Evolutionary conservation across 2,797 vertebrate species (phyloP).

Genomic region (Gymnocypris eckloni): DNA sequence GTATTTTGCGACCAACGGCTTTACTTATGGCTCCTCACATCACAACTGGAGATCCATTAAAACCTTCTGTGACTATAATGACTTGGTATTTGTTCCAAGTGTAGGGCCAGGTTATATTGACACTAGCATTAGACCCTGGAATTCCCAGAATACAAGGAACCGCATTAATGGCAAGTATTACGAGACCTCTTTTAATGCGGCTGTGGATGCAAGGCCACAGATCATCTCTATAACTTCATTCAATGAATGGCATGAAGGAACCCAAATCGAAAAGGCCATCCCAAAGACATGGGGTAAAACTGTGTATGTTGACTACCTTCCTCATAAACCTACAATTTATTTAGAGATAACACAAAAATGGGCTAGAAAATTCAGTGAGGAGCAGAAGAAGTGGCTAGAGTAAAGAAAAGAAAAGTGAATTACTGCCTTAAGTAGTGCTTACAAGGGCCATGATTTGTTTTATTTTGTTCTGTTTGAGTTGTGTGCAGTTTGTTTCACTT

Average conservation of each 20-base stretch:
- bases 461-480: not conserved
- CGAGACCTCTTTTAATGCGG: slow-evolving; percentile 87
- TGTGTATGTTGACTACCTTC: slow-evolving; percentile 91
- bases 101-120: slow-evolving; percentile 95
- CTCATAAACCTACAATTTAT: slow-evolving; percentile 89
- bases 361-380: slow-evolving; percentile 87
- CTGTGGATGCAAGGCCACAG: slow-evolving; percentile 83
- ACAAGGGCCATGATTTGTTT: not conserved
- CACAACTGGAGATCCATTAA: slow-evolving; percentile 91
- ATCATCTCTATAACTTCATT: slow-evolving; percentile 95
- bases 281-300: slow-evolving; percentile 84
- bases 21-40: slow-evolving; percentile 94
- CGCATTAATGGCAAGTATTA: slow-evolving; percentile 96
- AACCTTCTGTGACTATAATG: slow-evolving; percentile 89
- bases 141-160: slow-evolving; percentile 93
- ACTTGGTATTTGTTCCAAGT: slow-evolving; percentile 92
- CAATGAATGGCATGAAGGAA: slow-evolving; percentile 98
- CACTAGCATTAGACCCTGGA: slow-evolving; percentile 94
- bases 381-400: slow-evolving; percentile 76
- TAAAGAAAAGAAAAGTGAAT: slow-evolving; percentile 43
- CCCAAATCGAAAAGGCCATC: slow-evolving; percentile 94
- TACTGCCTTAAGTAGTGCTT: not conserved
- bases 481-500: not conserved
- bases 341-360: slow-evolving; percentile 94
- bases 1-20: slow-evolving; percentile 96